Evolutionary conservation across 1,140 invertebrate species (phyloP), one percentile per base, ranked within the genome.

Genomic region (Apocrypta bakeri): DNA sequence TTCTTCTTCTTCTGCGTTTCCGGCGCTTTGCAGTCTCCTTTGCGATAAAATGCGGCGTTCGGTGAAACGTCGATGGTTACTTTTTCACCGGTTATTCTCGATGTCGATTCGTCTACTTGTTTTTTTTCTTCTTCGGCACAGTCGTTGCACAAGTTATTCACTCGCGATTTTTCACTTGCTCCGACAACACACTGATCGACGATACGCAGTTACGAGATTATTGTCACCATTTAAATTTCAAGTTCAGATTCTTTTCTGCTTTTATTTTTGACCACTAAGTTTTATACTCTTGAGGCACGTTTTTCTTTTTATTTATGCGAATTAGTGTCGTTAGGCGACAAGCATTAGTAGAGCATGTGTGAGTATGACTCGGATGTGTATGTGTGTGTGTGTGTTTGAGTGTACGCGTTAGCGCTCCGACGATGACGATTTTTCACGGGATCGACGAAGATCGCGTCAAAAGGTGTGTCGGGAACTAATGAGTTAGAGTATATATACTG

Each of bases 331-430:
- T 25, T 27, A 69, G 48, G 56, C 29, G 73, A 61, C 40, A 82
- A 77, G 73, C 81, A 82, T 82, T 82, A 82, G 73, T 77, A 77
- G n/a, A 82, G 64, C 31, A 21, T 75, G 48, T 61, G 21, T 69
- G 29, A 37, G 33, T 37, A 9, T 37, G 33, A 37, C 33, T 37
- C 33, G 25, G 37, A 1, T 37, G 37, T 56, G 25, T 29, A 24
- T 68, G n/a, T 68, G 61, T 71, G 31, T 71, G 24, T 12, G 17
- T 9, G 63, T 61, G 3, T 61, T 3, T n/a, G 4, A 3, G 12
- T 61, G 3, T 61, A 12, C 25, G 63, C n/a, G 63, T 64, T n/a
- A 79, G 61, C 40, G 40, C 66, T 56, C 24, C 33, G 17, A 27
- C 48, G 48, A 21, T 21, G 48, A 1, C 63, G 63, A 77, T 24